phyloP scores from a whole-genome alignment of 2,113 vertebrate species.

The Hassar affinis region DNA sequence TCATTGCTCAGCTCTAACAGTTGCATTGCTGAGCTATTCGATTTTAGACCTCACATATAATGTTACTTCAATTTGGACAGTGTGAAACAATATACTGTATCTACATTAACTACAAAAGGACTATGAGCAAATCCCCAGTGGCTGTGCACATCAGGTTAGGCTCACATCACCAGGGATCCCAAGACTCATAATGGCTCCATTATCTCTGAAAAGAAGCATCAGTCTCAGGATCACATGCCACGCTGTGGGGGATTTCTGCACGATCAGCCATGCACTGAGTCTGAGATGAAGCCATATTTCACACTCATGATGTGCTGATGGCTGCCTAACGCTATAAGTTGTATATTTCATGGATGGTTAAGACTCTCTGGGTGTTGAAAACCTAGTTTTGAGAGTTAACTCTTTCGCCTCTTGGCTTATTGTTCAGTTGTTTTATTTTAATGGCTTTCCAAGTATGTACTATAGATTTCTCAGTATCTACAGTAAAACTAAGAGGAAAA shows the following conservation, averaged over 20 bases:
- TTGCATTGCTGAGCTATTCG: not conserved
- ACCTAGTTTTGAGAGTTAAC: slow-evolving; percentile 9
- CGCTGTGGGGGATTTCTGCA: slow-evolving; percentile 26
- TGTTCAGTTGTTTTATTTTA: not conserved
- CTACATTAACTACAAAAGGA: not conserved
- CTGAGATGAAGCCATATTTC: slow-evolving; percentile 32
- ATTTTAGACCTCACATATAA: not conserved
- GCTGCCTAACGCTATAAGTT: slow-evolving; percentile 14
- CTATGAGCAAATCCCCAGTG: slow-evolving; percentile 12
- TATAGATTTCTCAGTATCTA: not conserved
- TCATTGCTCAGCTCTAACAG: not conserved
- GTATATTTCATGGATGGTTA: slow-evolving; percentile 26
- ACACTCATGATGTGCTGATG: slow-evolving; percentile 3
- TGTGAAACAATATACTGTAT: slow-evolving; percentile 7
- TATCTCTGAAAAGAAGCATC: slow-evolving; percentile 32
- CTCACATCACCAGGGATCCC: not conserved
- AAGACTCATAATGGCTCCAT: slow-evolving; percentile 30
- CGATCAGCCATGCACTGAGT: slow-evolving; percentile 24
- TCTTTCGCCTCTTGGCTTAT: not conserved
- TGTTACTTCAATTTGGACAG: too few species aligned
- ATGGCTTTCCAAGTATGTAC: not conserved
- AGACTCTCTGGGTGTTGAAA: slow-evolving; percentile 3
- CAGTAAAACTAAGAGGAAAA: not conserved
- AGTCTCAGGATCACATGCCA: slow-evolving; percentile 22
- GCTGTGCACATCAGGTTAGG: slow-evolving; percentile 20